A percentile compares a stretch with the other conserved stretches of the same genome.
phyloP scores from a whole-genome alignment of 1,140 invertebrate species.

The Berghia stephanieae region DNA sequence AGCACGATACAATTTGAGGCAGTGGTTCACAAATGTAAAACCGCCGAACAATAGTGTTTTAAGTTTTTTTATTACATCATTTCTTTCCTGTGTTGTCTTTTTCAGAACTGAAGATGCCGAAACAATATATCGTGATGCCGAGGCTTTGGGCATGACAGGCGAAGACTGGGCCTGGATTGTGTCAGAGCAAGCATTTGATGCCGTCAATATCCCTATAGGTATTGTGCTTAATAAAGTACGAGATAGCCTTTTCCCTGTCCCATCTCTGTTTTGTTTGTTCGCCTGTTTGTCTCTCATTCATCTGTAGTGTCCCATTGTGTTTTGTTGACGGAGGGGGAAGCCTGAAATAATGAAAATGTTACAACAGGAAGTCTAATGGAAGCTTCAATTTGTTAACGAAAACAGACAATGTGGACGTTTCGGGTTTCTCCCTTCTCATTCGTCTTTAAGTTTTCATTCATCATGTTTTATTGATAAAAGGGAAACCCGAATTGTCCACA shows the following conservation, averaged over 20 bases:
- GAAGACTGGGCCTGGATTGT: constrained; percentile 96
- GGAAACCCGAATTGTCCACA: too few species aligned
- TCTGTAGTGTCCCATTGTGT: background rate
- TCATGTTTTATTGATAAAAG: too few species aligned
- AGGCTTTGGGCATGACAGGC: constrained; percentile 86
- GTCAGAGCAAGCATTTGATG: constrained; percentile 90
- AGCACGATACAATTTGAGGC: too few species aligned
- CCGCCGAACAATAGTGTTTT: too few species aligned
- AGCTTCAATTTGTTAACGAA: too few species aligned
- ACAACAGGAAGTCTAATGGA: too few species aligned
- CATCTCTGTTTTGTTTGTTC: background rate
- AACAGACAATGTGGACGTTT: too few species aligned
- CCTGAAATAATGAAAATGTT: too few species aligned
- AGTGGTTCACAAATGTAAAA: too few species aligned
- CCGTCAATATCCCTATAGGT: constrained; percentile 82
- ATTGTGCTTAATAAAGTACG: background rate
- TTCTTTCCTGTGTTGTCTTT: constrained; percentile 17
- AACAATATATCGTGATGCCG: constrained; percentile 89
- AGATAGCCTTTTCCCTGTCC: background rate
- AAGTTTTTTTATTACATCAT: background rate
- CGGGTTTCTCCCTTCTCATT: too few species aligned
- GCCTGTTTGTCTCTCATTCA: background rate
- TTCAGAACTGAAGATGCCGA: constrained; percentile 86
- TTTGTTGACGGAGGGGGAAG: background rate
- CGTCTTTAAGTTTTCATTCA: too few species aligned